These are phyloP conservation scores for Huso huso DNA, from an alignment of 2,797 vertebrate genomes.

Conservation along the genomic window DNA sequence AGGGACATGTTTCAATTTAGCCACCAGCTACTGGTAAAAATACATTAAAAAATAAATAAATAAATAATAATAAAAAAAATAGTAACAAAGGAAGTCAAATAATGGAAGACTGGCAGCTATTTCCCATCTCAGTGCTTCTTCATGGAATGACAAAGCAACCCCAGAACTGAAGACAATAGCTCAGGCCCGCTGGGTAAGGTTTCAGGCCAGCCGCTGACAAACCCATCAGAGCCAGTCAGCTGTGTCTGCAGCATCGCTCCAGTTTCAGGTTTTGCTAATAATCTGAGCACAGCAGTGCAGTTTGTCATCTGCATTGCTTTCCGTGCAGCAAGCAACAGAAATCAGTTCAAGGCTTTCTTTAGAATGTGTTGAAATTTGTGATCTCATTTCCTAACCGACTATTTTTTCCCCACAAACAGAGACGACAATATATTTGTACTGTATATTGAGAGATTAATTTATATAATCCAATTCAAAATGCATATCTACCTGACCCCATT, in stretches of 20 bases:
- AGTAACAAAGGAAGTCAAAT: slow-evolving; percentile 8
- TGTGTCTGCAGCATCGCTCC: neutral
- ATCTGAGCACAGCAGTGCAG: too few species aligned
- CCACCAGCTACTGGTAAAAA: neutral
- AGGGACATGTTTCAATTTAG: neutral
- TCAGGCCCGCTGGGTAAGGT: slow-evolving; percentile 32
- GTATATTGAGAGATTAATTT: too few species aligned
- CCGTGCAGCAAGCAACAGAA: too few species aligned
- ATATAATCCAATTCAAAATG: too few species aligned
- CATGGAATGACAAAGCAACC: slow-evolving; percentile 34
- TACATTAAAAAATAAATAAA: neutral
- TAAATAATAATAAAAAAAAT: neutral
- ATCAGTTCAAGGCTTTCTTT: too few species aligned
- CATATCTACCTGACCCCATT: too few species aligned
- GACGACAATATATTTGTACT: too few species aligned
- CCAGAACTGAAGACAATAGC: slow-evolving; percentile 31
- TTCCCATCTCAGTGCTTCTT: slow-evolving; percentile 14
- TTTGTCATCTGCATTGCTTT: too few species aligned
- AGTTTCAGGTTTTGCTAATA: too few species aligned
- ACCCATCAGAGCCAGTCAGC: neutral
- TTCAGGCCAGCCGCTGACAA: slow-evolving; percentile 33
- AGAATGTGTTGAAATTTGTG: too few species aligned
- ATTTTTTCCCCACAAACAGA: too few species aligned
- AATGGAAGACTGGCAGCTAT: slow-evolving; percentile 15
- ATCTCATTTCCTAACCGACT: too few species aligned